Evolutionary conservation across 1,140 invertebrate genomes (phyloP), one percentile per base, ranked within the genome.

Genomic region (Neodiprion virginianus): DNA sequence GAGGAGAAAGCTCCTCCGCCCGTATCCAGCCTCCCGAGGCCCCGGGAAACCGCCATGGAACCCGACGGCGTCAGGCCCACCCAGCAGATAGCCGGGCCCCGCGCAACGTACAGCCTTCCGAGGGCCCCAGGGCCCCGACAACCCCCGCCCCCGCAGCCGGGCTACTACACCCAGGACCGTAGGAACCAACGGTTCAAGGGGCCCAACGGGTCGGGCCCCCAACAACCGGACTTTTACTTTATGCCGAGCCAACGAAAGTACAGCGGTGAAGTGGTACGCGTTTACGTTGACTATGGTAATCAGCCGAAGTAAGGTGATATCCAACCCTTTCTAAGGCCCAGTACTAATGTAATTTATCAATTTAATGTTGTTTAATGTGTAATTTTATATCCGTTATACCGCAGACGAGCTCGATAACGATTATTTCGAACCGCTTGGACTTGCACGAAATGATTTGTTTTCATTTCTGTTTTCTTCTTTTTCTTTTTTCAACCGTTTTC

Each of bases 191-290:
- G 84, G 67, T 75, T 79, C 40, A 79, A 85, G 78, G 14, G 74
- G 73, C 65, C 53, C 75, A 71, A 11, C 75, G 75, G 73, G 40
- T 77, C 76, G 0, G 67, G 72, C 11, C 47, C 72, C 28, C 74
- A 78, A 81, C 91, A 93, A 76, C 94, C 96, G 0, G 96, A 98
- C 87, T 97, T 97, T 87, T 98, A 97, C 86, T 97, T 97, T 84
- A 97, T 97, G 96, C 96, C 96, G 14, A 96, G 95, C 48, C 96
- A 98, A 82, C 88, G 96, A 70, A 96, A 97, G 85, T 97, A 97
- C 88, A 96, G 96, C 77, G 96, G 96, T 74, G 96, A 97, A 89
- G 93, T 96, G 1, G 95, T 97, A n/a, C 90, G 95, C 76, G 96
- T 97, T 7, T 97, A 96, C 85, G 96, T 97, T 1, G 94, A 96